phyloP scores from a whole-genome alignment of 2,113 vertebrate species.

The Erinaceus europaeus region DNA sequence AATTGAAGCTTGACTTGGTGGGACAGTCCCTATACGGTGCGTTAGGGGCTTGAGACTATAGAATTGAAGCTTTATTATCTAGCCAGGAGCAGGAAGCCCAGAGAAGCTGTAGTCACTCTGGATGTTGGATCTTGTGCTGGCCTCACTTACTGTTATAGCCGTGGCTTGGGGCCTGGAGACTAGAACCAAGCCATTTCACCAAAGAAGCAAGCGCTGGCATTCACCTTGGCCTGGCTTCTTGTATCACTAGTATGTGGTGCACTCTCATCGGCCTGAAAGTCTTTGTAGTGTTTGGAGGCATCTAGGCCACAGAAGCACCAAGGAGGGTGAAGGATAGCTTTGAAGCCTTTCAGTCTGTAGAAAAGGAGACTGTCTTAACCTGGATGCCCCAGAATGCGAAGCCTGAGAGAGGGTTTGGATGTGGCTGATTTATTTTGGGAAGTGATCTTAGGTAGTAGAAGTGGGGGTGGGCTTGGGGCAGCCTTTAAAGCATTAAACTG shows the following conservation, averaged over 20 bases:
- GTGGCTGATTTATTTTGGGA: neutral
- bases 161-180: neutral
- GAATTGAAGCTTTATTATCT: too few species aligned
- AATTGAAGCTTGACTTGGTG: too few species aligned
- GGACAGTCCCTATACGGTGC: too few species aligned
- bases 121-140: neutral
- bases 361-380: neutral
- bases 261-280: neutral
- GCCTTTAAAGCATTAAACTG: too few species aligned
- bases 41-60: too few species aligned
- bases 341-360: neutral
- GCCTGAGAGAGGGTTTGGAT: neutral
- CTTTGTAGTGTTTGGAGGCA: neutral
- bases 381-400: neutral
- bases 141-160: neutral
- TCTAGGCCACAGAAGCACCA: neutral
- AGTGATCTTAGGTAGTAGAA: neutral
- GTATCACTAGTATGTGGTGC: neutral
- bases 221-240: neutral
- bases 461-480: too few species aligned
- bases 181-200: neutral
- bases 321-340: neutral
- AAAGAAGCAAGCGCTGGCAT: neutral
- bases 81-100: neutral
- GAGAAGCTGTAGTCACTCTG: neutral